Conservation (phyloP, 2,797 vertebrate species). For the Rousettus madagascariensis region DNA sequence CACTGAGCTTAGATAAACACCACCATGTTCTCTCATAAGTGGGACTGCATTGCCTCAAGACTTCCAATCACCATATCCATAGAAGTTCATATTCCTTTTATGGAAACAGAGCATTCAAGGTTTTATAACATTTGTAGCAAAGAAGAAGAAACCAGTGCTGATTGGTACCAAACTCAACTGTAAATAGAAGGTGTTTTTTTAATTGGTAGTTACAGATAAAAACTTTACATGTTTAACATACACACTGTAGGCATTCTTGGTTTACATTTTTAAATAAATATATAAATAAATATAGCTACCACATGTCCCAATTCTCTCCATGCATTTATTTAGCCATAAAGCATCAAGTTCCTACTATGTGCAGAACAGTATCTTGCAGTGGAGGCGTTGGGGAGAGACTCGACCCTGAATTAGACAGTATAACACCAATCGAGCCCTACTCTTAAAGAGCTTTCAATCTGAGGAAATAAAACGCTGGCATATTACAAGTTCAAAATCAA, state of each 20-base stretch:
- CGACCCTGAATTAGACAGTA: not conserved
- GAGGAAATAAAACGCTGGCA: not conserved
- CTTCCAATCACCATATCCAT: constrained; percentile 66
- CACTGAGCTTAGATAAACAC: constrained; percentile 68
- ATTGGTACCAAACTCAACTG: constrained; percentile 74
- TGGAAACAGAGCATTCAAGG: constrained; percentile 71
- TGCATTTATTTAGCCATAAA: not conserved
- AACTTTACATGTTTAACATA: constrained; percentile 67
- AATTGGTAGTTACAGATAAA: constrained; percentile 76
- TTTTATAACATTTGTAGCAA: constrained; percentile 75
- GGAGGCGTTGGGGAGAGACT: not conserved
- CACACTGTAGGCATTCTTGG: constrained; percentile 57
- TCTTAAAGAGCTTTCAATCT: not conserved
- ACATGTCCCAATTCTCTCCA: not conserved
- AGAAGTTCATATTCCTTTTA: constrained; percentile 76
- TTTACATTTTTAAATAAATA: constrained; percentile 70
- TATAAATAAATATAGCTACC: constrained; percentile 65
- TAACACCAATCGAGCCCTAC: not conserved
- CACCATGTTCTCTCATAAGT: constrained; percentile 67
- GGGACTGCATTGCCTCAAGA: constrained; percentile 45
- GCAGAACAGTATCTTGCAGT: not conserved
- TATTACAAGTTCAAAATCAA: not conserved
- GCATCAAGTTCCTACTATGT: not conserved
- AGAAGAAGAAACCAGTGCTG: constrained; percentile 74
- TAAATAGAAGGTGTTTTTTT: constrained; percentile 79